Conservation (phyloP, 2,797 vertebrate genomes). For the Sebastes iracundus region DNA sequence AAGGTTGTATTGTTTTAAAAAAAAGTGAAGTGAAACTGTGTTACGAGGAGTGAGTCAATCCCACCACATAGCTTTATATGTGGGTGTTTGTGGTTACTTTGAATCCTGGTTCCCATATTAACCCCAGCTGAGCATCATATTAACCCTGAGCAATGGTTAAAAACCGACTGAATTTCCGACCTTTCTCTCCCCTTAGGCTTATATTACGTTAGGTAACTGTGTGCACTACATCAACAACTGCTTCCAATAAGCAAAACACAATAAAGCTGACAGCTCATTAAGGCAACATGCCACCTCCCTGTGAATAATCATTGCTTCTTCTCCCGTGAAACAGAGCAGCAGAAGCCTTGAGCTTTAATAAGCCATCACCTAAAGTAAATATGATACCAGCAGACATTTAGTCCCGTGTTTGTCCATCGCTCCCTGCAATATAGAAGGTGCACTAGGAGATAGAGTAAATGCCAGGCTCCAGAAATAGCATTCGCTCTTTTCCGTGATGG, state of each 20-base stretch:
- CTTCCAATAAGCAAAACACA: slow-evolving; percentile 46
- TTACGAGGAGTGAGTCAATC: background rate
- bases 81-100: background rate
- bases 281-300: slow-evolving; percentile 15
- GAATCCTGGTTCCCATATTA: slow-evolving; percentile 12
- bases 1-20: background rate
- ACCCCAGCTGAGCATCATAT: background rate
- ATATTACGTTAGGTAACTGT: slow-evolving; percentile 32
- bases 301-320: slow-evolving; percentile 44
- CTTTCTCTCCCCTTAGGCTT: background rate
- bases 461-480: slow-evolving; percentile 76
- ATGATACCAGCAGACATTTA: slow-evolving; percentile 44
- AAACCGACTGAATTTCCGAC: background rate
- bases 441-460: slow-evolving; percentile 65
- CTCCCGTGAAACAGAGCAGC: background rate
- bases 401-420: slow-evolving; percentile 51
- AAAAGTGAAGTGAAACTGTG: slow-evolving; percentile 13
- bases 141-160: background rate
- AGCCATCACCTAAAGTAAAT: slow-evolving; percentile 59
- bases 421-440: slow-evolving; percentile 46
- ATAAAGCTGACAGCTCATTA: slow-evolving; percentile 64
- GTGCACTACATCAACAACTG: slow-evolving; percentile 42
- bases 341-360: slow-evolving; percentile 54
- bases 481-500: slow-evolving; percentile 76
- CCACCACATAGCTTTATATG: background rate